Base-by-base conservation (phyloP, 2,888 invertebrate genomes). In the Lasioglossum pauxillum region DNA sequence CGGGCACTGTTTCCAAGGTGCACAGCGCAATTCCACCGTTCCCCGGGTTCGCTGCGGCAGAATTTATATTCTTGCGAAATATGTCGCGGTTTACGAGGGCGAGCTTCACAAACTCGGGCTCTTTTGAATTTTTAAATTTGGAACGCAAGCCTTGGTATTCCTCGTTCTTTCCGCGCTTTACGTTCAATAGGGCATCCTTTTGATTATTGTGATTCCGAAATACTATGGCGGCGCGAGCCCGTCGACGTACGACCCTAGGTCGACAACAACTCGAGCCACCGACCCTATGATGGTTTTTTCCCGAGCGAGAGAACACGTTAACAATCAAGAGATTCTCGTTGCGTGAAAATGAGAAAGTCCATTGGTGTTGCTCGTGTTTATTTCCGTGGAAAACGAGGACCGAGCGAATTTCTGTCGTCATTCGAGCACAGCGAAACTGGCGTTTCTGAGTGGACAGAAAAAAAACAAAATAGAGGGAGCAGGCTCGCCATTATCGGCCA, bases 311-410 rank as follows among this genome's bases (percentile, higher is more conserved):
- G 72, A 31, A 23, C 81, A 53, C 75, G 41, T 60, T 72, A 64
- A 83, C 53, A 72, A 83, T 83, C 49, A 60, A 73, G 49, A 75
- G 75, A 53, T 75, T 49, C 27, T 44, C 49, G 38, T 72, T 53
- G 35, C 49, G 31, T 81, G 75, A 81, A 81, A 83, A 83, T 53
- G 46, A 23, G 46, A 23, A 41, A 41, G 75, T 64, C 19, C 71
- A 64, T 60, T 69, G 31, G 35, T 4, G 46, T 57, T 57, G 46
- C 46, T 49, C 41, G 44, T 46, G 49, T 81, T 81, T 35, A 75
- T 46, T 75, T 81, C 60, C 49, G 75, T n/a, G 69, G 75, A 71
- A 72, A 83, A 75, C 60, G 10, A 49, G 71, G n/a, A 38, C 41
- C 46, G n/a, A 38, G 27, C 19, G 19, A 27, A 60, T 53, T 71